Conservation (phyloP, 37 sponge, comb jelly and placozoan genomes). For the Aplysina aerophoba region DNA sequence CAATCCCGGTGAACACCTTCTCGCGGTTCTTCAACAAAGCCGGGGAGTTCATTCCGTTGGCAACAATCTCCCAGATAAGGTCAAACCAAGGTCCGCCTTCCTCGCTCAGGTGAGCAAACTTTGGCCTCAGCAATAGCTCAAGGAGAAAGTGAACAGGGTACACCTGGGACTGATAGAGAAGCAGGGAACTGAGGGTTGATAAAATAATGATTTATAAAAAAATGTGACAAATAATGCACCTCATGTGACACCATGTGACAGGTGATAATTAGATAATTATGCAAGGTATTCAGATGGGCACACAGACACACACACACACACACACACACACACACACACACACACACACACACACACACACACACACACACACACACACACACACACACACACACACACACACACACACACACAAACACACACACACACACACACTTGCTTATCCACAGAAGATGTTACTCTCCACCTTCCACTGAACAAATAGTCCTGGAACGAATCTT, state of each 20-base stretch:
- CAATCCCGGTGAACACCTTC: constrained; percentile 18
- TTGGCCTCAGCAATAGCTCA: background rate
- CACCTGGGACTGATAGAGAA: background rate
- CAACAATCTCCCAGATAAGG: constrained; percentile 1
- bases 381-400: constrained; percentile 36
- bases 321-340: background rate
- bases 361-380: constrained; percentile 45
- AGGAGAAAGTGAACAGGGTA: background rate
- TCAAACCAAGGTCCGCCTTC: background rate
- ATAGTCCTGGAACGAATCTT: background rate
- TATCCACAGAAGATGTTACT: background rate
- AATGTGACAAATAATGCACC: background rate
- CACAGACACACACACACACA: constrained; percentile 5
- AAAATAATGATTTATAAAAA: too few relatives aligned
- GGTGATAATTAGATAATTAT: background rate
- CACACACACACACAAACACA: constrained; percentile 37
- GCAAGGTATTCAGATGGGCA: background rate
- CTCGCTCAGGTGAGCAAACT: background rate
- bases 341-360: constrained; percentile 31
- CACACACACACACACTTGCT: constrained; percentile 14
- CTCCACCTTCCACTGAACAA: background rate
- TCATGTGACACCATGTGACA: background rate
- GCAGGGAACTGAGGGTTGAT: too few relatives aligned
- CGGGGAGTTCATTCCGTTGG: background rate
- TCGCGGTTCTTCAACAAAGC: background rate